Conservation (phyloP, 2,888 invertebrate species). For the Andrena camellia region DNA sequence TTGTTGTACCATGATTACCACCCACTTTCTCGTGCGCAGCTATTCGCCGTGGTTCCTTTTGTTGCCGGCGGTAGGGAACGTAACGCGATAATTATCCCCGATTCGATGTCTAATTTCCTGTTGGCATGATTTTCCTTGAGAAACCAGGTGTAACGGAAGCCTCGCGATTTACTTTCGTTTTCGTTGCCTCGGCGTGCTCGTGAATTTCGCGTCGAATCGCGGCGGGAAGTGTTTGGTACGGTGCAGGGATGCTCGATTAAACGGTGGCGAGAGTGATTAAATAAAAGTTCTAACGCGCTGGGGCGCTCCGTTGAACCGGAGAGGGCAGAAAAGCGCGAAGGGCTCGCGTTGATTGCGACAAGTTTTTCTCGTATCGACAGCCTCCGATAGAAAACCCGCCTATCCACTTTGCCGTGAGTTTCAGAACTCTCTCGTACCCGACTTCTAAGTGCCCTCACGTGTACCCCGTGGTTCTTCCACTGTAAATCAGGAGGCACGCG, state of each 20-base stretch:
- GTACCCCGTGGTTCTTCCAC: slow-evolving; percentile 11
- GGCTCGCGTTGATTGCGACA: slow-evolving; percentile 46
- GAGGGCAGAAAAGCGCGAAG: slow-evolving; percentile 31
- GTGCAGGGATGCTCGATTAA: too few relatives aligned
- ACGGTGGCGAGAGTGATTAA: background rate
- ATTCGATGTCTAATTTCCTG: slow-evolving; percentile 30
- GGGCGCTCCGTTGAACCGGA: background rate
- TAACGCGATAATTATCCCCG: slow-evolving; percentile 32
- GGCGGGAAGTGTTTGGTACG: too few relatives aligned
- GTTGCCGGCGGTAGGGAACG: slow-evolving; percentile 32
- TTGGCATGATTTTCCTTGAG: slow-evolving; percentile 24
- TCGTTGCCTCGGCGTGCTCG: slow-evolving; percentile 27
- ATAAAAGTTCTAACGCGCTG: background rate
- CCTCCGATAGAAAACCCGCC: slow-evolving; percentile 51
- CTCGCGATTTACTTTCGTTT: slow-evolving; percentile 35
- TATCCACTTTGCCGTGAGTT: slow-evolving; percentile 37
- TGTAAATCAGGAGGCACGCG: slow-evolving; percentile 19
- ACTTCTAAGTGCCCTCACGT: slow-evolving; percentile 29
- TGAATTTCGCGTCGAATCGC: background rate
- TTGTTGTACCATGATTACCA: slow-evolving; percentile 20
- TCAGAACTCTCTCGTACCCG: slow-evolving; percentile 18
- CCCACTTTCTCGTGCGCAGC: slow-evolving; percentile 1
- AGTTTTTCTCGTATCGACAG: slow-evolving; percentile 53
- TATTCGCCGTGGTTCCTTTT: slow-evolving; percentile 17
- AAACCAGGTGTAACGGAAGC: background rate